Evolutionary conservation across 1,140 invertebrate genomes (phyloP).

Genomic region (Homarus americanus): DNA sequence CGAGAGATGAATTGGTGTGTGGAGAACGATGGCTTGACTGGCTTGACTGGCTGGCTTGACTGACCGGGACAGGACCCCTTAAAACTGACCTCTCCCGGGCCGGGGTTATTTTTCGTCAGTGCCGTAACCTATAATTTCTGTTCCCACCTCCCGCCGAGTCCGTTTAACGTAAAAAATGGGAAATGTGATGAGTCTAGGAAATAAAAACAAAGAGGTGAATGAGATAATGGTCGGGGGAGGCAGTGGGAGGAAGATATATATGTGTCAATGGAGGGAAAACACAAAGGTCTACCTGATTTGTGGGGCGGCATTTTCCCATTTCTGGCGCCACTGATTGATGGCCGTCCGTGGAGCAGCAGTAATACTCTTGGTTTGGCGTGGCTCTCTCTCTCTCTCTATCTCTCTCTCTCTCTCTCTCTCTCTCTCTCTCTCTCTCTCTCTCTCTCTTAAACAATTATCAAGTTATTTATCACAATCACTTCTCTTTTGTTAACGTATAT

Average conservation of each 20-base stretch:
- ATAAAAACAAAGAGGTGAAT: slow-evolving; percentile 62
- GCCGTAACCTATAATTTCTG: slow-evolving; percentile 61
- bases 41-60: too few relatives aligned
- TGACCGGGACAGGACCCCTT: not conserved
- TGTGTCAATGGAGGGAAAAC: slow-evolving; percentile 45
- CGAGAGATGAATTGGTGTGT: too few relatives aligned
- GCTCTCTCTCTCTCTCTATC: too few relatives aligned
- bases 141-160: slow-evolving; percentile 64
- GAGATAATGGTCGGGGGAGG: slow-evolving; percentile 53
- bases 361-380: not conserved
- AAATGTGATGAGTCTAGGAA: slow-evolving; percentile 58
- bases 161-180: slow-evolving; percentile 64
- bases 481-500: too few relatives aligned
- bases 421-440: too few relatives aligned
- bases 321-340: not conserved
- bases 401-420: too few relatives aligned
- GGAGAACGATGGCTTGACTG: too few relatives aligned
- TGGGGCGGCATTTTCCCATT: not conserved
- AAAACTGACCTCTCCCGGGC: not conserved
- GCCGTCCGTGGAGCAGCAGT: not conserved
- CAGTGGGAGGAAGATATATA: slow-evolving; percentile 54
- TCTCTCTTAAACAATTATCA: too few relatives aligned
- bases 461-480: too few relatives aligned
- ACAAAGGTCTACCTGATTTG: slow-evolving; percentile 23
- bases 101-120: not conserved